These are phyloP conservation scores for Morone saxatilis DNA, from an alignment of 2,113 vertebrate genomes.

Conservation along the genomic window DNA sequence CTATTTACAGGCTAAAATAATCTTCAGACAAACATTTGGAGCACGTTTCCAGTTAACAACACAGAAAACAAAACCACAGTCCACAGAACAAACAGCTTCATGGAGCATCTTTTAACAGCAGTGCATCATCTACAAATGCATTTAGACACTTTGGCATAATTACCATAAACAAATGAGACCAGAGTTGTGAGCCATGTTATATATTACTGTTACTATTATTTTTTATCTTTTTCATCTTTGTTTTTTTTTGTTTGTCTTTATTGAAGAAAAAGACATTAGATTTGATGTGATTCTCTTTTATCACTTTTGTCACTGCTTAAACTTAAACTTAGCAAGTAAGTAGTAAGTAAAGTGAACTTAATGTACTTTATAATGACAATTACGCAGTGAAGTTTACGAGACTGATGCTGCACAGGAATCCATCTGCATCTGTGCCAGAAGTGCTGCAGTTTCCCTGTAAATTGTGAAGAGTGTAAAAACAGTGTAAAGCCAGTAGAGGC, in stretches of 20 bases:
- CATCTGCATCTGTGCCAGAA: background rate
- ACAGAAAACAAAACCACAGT: conserved; percentile 18
- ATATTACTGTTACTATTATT: background rate
- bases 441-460: background rate
- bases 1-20: conserved; percentile 30
- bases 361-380: background rate
- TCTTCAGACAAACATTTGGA: background rate
- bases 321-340: background rate
- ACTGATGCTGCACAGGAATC: background rate
- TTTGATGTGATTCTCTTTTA: background rate
- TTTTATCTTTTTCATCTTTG: background rate
- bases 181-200: background rate
- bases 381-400: background rate
- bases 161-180: background rate
- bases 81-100: conserved; percentile 16
- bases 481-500: background rate
- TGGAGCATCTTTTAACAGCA: conserved; percentile 15
- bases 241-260: background rate
- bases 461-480: background rate
- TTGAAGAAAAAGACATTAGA: background rate
- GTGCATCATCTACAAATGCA: conserved; percentile 11
- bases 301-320: background rate
- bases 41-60: conserved; percentile 3
- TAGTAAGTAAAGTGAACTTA: background rate
- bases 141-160: background rate